Conservation (phyloP, 2,797 vertebrate genomes). For the Chloroceryle inda region DNA sequence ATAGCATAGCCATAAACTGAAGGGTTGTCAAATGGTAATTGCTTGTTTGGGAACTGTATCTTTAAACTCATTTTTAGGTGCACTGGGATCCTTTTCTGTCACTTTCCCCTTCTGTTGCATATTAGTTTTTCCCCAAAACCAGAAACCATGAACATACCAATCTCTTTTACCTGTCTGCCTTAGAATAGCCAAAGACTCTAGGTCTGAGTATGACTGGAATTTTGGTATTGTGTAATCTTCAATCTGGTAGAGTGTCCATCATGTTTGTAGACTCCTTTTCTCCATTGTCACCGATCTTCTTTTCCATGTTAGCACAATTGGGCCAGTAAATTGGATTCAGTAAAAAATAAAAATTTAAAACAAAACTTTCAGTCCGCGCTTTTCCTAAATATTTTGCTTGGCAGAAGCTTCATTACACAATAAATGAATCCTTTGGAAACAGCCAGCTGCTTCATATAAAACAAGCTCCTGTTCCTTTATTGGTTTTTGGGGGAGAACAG, state of each 20-base stretch:
- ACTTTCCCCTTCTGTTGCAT: not conserved
- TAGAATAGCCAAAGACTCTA: not conserved
- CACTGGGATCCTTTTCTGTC: not conserved
- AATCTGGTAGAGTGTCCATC: not conserved
- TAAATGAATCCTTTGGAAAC: conserved; percentile 49
- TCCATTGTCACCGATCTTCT: not conserved
- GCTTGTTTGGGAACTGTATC: not conserved
- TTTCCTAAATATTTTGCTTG: conserved; percentile 39
- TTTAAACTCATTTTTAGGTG: not conserved
- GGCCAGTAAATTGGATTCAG: not conserved
- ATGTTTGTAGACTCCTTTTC: not conserved
- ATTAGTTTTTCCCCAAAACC: not conserved
- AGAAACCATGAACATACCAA: not conserved
- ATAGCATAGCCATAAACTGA: not conserved
- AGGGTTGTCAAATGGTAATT: not conserved
- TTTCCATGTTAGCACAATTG: not conserved
- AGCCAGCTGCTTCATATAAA: conserved; percentile 45
- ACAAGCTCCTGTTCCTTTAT: conserved; percentile 28
- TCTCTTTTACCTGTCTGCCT: not conserved
- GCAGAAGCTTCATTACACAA: conserved; percentile 41
- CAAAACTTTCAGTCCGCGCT: not conserved
- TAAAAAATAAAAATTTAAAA: not conserved
- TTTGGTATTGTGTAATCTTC: not conserved
- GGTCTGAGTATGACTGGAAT: not conserved
- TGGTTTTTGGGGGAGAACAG: conserved; percentile 56